Evolutionary conservation across 2,113 vertebrate species (phyloP), one percentile per base, ranked within the genome.

Genomic region (Daphoenositta chrysoptera): DNA sequence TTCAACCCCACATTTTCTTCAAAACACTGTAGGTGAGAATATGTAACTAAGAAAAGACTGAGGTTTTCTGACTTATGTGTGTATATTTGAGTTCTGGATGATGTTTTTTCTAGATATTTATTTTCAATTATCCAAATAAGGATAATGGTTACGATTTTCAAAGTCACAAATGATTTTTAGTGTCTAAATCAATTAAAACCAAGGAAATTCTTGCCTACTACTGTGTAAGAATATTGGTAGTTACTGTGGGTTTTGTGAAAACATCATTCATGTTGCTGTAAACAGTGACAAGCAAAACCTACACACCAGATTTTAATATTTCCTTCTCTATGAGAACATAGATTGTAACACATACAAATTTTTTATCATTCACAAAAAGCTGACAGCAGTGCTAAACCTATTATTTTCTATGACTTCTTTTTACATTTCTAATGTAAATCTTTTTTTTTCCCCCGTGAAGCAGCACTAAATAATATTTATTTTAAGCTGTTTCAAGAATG

Each of bases 11-110:
- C 28, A 23, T 66, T 82, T 85, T 81, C 13, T 79, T 81, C 42
- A 53, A 42, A 83, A 30, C 7, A 45, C 4, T 35, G 1, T 11
- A 35, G 6, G 7, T 73, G 11, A 70, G 11, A 61, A 47, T 33
- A 73, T 40, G 5, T 31, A 11, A 39, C 7, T 69, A 69, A 51
- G 47, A 69, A 64, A 90, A 65, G 14, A 56, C 8, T 24, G 31
- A 50, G 5, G 7, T 76, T 54, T 77, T 56, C 48, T 1, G 1
- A 27, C 15, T 31, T 64, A 5, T 1, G 1, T 23, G 7, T 60
- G 6, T 47, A 69, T 31, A 44, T 53, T 53, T 26, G 58, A 82
- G 1, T 65, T 89, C 31, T 48, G 31, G 10, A 73, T 44, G 3
- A 40, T 1, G 2, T 28, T 84, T 80, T 81, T n/a, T 2, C 26